Conservation (phyloP, 2,113 vertebrate species). For the Notarius quadriscutis region DNA sequence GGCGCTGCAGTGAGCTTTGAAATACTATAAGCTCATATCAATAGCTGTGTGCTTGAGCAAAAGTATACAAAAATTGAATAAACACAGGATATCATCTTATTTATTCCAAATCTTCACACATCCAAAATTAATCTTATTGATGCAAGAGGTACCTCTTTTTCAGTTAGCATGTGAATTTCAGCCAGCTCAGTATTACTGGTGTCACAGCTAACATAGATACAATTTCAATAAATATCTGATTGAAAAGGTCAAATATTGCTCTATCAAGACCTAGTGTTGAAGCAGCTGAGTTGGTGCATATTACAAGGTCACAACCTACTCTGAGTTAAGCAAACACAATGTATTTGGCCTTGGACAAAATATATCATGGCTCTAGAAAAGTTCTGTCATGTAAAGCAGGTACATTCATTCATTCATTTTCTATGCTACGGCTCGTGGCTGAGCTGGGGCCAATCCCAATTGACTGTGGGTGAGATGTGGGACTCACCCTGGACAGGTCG, state of each 20-base stretch:
- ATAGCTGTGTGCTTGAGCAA: slow-evolving; percentile 26
- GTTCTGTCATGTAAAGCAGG: slow-evolving; percentile 11
- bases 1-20: slow-evolving; percentile 26
- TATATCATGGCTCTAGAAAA: slow-evolving; percentile 1
- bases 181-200: slow-evolving; percentile 1
- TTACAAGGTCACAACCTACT: slow-evolving; percentile 23
- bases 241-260: slow-evolving; percentile 25
- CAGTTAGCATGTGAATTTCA: slow-evolving; percentile 12
- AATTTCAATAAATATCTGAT: slow-evolving; percentile 31
- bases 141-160: slow-evolving; percentile 7
- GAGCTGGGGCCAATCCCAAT: too few relatives aligned
- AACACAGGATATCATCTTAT: background rate
- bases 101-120: background rate
- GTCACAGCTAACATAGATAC: slow-evolving; percentile 15
- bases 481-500: too few relatives aligned
- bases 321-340: slow-evolving; percentile 35
- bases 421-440: too few relatives aligned
- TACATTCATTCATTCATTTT: too few relatives aligned
- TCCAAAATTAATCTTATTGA: background rate
- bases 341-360: slow-evolving; percentile 21
- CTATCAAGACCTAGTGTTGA: slow-evolving; percentile 27
- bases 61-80: slow-evolving; percentile 17
- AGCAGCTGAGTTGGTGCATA: slow-evolving; percentile 7
- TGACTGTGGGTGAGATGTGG: too few relatives aligned
- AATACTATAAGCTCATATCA: slow-evolving; percentile 28